Conservation (phyloP, 2,888 invertebrate species). For the Tachina grossa region DNA sequence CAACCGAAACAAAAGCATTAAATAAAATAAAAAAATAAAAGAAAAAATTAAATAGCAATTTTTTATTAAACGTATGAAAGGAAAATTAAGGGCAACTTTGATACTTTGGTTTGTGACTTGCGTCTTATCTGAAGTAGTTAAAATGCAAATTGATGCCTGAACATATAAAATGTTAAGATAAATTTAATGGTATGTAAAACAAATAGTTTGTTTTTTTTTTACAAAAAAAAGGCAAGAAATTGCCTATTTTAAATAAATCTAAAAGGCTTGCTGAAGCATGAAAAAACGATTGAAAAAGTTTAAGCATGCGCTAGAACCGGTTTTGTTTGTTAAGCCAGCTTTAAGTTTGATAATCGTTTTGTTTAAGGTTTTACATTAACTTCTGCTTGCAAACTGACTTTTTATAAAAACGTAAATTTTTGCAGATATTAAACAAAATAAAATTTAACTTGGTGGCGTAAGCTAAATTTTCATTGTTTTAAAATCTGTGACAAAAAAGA, state of each 20-base stretch:
- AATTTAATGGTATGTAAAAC: background rate
- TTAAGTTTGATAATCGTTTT: too few relatives aligned
- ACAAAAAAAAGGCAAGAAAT: background rate
- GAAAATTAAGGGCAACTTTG: constrained; percentile 42
- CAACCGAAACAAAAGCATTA: background rate
- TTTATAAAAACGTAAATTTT: too few relatives aligned
- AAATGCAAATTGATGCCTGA: constrained; percentile 43
- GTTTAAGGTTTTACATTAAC: too few relatives aligned
- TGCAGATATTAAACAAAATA: too few relatives aligned
- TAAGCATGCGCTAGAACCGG: too few relatives aligned
- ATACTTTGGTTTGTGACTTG: constrained; percentile 32
- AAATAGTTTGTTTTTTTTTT: background rate
- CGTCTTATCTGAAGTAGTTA: constrained; percentile 44
- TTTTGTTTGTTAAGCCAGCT: too few relatives aligned
- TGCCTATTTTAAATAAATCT: too few relatives aligned
- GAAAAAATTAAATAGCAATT: background rate
- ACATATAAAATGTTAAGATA: constrained; percentile 19
- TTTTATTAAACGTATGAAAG: constrained; percentile 14
- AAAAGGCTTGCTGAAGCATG: too few relatives aligned
- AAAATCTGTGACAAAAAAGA: too few relatives aligned
- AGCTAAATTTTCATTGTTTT: constrained; percentile 14
- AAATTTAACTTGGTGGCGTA: constrained; percentile 1
- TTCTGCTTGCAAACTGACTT: too few relatives aligned
- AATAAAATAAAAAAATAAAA: background rate
- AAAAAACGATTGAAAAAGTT: too few relatives aligned